Evolutionary conservation across 2,113 vertebrate genomes (phyloP), one percentile per base, ranked within the genome.

Genomic region (Phrynocephalus versicolor): DNA sequence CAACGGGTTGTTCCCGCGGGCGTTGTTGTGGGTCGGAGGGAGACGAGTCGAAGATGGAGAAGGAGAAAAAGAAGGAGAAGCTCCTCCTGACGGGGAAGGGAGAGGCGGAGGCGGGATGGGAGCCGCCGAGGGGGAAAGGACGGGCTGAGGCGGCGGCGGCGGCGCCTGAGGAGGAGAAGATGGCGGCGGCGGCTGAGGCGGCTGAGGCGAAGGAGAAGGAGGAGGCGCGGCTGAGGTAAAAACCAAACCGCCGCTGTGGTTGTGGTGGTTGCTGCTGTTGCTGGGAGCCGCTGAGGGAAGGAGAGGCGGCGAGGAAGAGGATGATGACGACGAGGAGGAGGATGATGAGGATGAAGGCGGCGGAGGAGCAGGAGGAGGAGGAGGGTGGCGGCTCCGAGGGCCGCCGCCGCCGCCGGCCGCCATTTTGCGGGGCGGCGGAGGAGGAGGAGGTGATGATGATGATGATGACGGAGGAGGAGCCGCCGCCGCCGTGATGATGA

Each of bases 401-500:
- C n/a, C n/a, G 79, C 41, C 18, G 19, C 67, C 18, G 79, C 65
- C 33, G 65, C 55, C 97, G 87, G 97, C 96, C 95, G 97, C 97
- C 98, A 98, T 98, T 96, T 98, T 98, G 95, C 89, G 74, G 75
- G 79, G 37, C 19, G 3, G 71, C 39, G 55, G 88, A 37, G 57
- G 60, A 21, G 81, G 64, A 74, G 37, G 57, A 58, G 69, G 58
- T 45, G 15, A 84, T 45, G 33, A 45, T 16, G 73, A 41, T 65
- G 30, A 58, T 67, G 79, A 69, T 73, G 37, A 60, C 87, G 88
- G 57, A 41, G 45, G 55, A n/a, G 60, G 39, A 41, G 88, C 65
- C 41, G 86, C 62, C 30, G 79, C 80, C n/a, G 79, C 73, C 72
- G 41, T 72, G 88, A 87, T 64, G 60, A 35, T 51, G 33, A 64